phyloP scores from a whole-genome alignment of 1,140 invertebrate genomes.

The Chrysoperla carnea region DNA sequence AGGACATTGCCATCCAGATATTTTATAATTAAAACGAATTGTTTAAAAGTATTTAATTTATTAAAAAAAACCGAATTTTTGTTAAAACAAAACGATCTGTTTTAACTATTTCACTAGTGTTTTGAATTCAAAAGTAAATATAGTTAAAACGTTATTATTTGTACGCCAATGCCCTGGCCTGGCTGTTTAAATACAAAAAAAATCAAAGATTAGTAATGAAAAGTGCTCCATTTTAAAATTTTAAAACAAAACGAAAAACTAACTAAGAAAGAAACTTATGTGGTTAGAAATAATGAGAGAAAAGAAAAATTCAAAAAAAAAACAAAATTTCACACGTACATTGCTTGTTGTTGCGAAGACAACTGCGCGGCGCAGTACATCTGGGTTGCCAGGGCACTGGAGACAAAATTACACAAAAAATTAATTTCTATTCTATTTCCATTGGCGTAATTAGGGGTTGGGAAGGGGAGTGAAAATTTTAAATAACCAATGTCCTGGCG shows the following conservation, averaged over 20 bases:
- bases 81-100: too few relatives aligned
- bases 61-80: too few relatives aligned
- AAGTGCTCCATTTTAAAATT: slow-evolving; percentile 1
- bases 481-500: slow-evolving; percentile 3
- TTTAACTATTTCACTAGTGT: too few relatives aligned
- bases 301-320: slow-evolving; percentile 3
- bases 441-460: neutral
- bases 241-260: slow-evolving; percentile 3
- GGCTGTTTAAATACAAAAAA: slow-evolving; percentile 20
- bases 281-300: neutral
- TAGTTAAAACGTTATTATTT: neutral
- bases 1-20: too few relatives aligned
- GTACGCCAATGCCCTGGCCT: slow-evolving; percentile 63
- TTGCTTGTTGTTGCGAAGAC: slow-evolving; percentile 74
- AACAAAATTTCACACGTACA: slow-evolving; percentile 45
- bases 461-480: neutral
- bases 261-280: slow-evolving; percentile 2
- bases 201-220: slow-evolving; percentile 3
- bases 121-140: neutral
- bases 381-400: slow-evolving; percentile 90
- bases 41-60: too few relatives aligned
- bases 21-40: too few relatives aligned
- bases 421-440: slow-evolving; percentile 7
- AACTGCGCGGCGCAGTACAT: slow-evolving; percentile 81
- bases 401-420: slow-evolving; percentile 23